Evolutionary conservation across 2,113 vertebrate species (phyloP).

Genomic region (Lanius ludovicianus): DNA sequence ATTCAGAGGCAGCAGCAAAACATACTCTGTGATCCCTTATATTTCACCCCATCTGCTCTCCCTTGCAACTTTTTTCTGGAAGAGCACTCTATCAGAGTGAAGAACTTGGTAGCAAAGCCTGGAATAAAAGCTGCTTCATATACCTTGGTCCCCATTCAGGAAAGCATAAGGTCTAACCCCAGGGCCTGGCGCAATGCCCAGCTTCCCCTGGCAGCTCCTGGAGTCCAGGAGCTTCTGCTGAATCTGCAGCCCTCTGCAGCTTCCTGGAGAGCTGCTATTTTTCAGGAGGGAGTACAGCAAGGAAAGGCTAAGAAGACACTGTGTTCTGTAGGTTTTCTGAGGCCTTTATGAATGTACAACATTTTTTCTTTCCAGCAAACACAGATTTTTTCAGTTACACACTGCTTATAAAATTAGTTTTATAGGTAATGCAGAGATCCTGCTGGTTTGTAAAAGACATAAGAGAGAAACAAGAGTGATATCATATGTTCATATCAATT

Average conservation of each 20-base stretch:
- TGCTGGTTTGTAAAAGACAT: background rate
- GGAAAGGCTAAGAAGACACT: background rate
- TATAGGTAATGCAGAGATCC: background rate
- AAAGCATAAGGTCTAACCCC: background rate
- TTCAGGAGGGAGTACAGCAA: background rate
- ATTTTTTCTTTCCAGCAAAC: background rate
- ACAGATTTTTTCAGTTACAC: background rate
- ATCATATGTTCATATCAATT: background rate
- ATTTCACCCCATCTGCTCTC: background rate
- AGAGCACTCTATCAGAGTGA: background rate
- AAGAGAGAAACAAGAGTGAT: background rate
- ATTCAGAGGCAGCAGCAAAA: background rate
- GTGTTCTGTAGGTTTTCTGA: conserved; percentile 3
- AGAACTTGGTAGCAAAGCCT: background rate
- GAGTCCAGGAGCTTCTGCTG: background rate
- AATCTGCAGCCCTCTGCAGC: background rate
- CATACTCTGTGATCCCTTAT: fast-evolving
- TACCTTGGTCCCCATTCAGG: background rate
- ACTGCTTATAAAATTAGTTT: background rate
- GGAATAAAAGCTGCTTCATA: background rate
- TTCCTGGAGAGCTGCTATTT: background rate
- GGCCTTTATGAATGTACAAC: background rate
- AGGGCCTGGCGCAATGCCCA: background rate
- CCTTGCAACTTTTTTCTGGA: background rate
- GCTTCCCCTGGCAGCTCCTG: conserved; percentile 2